A percentile compares a stretch with the other conserved stretches of the same genome.
Conservation (phyloP, 2,888 invertebrate genomes). For the Lepidocyrtoides sp. region DNA sequence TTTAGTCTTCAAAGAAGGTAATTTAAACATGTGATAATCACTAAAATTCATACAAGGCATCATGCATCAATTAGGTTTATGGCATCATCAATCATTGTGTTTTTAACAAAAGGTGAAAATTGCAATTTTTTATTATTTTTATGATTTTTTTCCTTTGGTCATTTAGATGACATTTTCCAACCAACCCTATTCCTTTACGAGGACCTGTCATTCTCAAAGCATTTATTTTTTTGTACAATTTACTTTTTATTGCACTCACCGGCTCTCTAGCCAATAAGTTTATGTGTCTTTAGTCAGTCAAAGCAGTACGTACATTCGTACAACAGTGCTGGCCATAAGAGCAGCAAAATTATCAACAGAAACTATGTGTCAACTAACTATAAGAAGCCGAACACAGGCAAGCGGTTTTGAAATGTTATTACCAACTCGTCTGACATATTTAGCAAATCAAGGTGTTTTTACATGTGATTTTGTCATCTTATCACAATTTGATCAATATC, state of each 20-base stretch:
- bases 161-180: conserved; percentile 20
- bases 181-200: conserved; percentile 3
- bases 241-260: not conserved
- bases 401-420: conserved; percentile 62
- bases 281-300: not conserved
- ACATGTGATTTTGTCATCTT: conserved; percentile 59
- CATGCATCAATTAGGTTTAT: not conserved
- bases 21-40: not conserved
- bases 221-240: not conserved
- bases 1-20: too few species aligned
- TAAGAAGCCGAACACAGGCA: conserved; percentile 14
- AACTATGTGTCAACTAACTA: conserved; percentile 41
- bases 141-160: conserved; percentile 21
- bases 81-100: conserved; percentile 27
- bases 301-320: not conserved
- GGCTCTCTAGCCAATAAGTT: not conserved
- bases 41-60: conserved; percentile 28
- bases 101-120: conserved; percentile 56
- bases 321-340: not conserved
- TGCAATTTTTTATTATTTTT: conserved; percentile 38
- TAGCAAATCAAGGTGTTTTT: conserved; percentile 66
- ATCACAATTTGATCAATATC: conserved; percentile 65
- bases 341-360: not conserved
- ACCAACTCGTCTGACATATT: conserved; percentile 60
- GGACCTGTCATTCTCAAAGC: not conserved